Evolutionary conservation across 2,888 invertebrate species (phyloP).

Genomic region (Eurois occulta): DNA sequence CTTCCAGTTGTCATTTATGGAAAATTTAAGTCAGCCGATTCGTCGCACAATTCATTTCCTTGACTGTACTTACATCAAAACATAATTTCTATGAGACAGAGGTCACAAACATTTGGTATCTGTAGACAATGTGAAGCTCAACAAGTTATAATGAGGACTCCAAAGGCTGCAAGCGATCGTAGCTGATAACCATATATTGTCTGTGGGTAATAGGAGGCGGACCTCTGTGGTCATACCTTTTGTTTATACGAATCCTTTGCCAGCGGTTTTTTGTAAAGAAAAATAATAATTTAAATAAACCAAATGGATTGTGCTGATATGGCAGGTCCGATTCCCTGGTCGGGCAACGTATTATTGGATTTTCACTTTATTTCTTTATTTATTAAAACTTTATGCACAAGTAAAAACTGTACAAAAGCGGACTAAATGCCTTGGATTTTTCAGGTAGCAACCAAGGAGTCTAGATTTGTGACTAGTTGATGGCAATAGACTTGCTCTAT

Average conservation of each 20-base stretch:
- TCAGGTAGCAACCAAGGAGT: neutral
- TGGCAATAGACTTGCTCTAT: no score
- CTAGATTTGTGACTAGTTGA: neutral
- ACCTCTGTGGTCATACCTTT: neutral
- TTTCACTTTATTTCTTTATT: no score
- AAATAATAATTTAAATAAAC: neutral
- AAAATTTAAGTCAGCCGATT: neutral
- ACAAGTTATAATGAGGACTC: constrained; percentile 29
- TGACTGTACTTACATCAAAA: constrained; percentile 5
- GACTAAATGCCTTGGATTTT: no score
- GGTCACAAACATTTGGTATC: constrained; percentile 9
- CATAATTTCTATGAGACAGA: neutral
- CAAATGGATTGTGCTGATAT: neutral
- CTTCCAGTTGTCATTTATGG: neutral
- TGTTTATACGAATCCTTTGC: constrained; percentile 10
- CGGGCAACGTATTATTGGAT: neutral
- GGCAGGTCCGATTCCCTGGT: neutral
- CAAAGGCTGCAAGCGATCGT: constrained; percentile 21
- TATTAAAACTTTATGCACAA: no score
- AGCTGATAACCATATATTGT: constrained; percentile 34
- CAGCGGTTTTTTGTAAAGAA: neutral
- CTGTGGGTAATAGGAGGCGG: constrained; percentile 9
- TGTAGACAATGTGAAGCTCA: constrained; percentile 9
- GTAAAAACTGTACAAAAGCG: no score
- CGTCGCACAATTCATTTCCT: neutral